These are phyloP conservation scores for Rousettus leschenaultii DNA, from an alignment of 2,113 vertebrate genomes.

Conservation along the genomic window DNA sequence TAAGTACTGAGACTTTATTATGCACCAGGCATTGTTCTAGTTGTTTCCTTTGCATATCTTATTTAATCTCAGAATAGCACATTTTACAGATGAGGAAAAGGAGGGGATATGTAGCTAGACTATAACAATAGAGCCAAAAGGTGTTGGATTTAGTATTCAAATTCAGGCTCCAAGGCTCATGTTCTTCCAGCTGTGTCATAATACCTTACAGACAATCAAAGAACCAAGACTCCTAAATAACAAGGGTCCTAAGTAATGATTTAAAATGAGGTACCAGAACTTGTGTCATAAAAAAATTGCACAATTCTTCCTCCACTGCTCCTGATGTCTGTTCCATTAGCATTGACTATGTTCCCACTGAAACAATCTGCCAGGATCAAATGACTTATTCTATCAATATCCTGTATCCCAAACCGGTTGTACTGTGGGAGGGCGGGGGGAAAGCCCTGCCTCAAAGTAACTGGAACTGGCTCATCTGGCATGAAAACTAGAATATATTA, in stretches of 20 bases:
- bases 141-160: neutral
- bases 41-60: neutral
- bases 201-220: neutral
- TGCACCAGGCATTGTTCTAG: neutral
- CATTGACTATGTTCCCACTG: constrained; percentile 43
- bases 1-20: neutral
- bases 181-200: neutral
- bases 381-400: constrained; percentile 12
- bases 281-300: constrained; percentile 41
- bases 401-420: neutral
- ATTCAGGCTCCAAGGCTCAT: neutral
- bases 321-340: constrained; percentile 49
- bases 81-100: neutral
- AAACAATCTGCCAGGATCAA: constrained; percentile 32
- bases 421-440: neutral
- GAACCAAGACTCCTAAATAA: constrained; percentile 53
- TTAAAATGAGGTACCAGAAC: constrained; percentile 46
- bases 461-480: constrained; percentile 40
- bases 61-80: neutral
- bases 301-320: constrained; percentile 56
- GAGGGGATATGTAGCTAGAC: neutral
- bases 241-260: constrained; percentile 32
- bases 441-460: neutral
- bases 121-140: neutral
- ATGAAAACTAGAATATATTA: constrained; percentile 36